These are phyloP conservation scores for Pyrocoelia pectoralis DNA, from an alignment of 2,888 invertebrate species.

Conservation along the genomic window DNA sequence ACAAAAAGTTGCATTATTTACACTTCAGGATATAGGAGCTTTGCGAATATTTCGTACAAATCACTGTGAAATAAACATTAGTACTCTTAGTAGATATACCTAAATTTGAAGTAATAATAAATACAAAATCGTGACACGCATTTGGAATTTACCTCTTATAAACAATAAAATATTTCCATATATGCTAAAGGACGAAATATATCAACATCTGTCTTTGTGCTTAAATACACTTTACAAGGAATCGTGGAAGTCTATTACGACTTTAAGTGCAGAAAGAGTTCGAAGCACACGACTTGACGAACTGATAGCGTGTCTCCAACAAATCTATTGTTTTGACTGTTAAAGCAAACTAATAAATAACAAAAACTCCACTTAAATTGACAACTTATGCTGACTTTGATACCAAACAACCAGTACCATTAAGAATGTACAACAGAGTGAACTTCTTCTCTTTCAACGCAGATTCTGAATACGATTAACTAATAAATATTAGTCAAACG, in stretches of 20 bases:
- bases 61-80: no score
- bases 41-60: no score
- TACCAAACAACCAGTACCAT: constrained; percentile 32
- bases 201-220: constrained; percentile 15
- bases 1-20: no score
- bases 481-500: constrained; percentile 17
- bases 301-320: constrained; percentile 54
- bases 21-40: no score
- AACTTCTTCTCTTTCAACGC: constrained; percentile 18
- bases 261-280: constrained; percentile 30
- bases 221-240: constrained; percentile 22
- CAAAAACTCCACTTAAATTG: constrained; percentile 56
- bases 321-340: constrained; percentile 59
- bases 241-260: constrained; percentile 31
- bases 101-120: background rate
- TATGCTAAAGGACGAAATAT: constrained; percentile 7
- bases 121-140: background rate
- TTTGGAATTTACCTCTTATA: background rate
- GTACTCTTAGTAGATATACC: no score
- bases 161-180: constrained; percentile 1
- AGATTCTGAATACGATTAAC: constrained; percentile 30
- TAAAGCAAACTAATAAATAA: constrained; percentile 56
- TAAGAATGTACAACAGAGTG: constrained; percentile 36
- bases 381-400: constrained; percentile 42
- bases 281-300: constrained; percentile 50